Base-by-base conservation (phyloP, 2,888 invertebrate species). In the Temnothorax unifasciatus region DNA sequence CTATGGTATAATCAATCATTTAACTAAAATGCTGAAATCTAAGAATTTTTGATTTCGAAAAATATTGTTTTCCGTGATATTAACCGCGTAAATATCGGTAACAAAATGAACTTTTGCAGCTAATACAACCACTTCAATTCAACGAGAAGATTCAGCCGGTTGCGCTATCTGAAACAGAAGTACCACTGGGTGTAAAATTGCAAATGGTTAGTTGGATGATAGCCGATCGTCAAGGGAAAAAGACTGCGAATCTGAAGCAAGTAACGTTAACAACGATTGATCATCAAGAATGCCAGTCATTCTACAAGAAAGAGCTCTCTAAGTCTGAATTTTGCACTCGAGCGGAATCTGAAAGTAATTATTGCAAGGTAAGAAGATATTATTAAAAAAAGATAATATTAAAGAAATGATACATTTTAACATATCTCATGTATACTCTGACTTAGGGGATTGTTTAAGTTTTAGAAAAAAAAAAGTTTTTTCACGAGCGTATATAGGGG, bases 341-440 rank as follows among this genome's bases (percentile, higher is more conserved):
- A 29, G 9, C 13, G 11, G 41, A 44, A 52, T 11, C 54, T 9
- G 41, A 8, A 57, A 41, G 44, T 13, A 15, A 44, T 21, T 44
- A 57, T 15, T 77, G 77, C 44, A 15, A 77, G 69, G 77, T 77
- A 68, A 77, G 57, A 38, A 25, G 63, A 61, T 50, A n/a, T 41
- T n/a, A 59, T 6, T 5, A 9, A 8, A 47, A 25, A 54, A 5
- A n/a, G 8, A 15, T 15, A 21, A 50, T 50, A 50, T 50, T 50
- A 50, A 50, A 2, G n/a, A 25, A 47, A 50, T 15, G 1, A 2
- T 64, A 25, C 15, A 64, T 15, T 21, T 47, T 34, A 38, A 41
- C 25, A 76, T 15, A 50, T 61, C 11, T 25, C 59, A 41, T 0
- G 29, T 29, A 74, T 74, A 18, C 29, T 74, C 2, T 13, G 1